phyloP scores from a whole-genome alignment of 1,140 invertebrate genomes.

The Cataglyphis hispanica region DNA sequence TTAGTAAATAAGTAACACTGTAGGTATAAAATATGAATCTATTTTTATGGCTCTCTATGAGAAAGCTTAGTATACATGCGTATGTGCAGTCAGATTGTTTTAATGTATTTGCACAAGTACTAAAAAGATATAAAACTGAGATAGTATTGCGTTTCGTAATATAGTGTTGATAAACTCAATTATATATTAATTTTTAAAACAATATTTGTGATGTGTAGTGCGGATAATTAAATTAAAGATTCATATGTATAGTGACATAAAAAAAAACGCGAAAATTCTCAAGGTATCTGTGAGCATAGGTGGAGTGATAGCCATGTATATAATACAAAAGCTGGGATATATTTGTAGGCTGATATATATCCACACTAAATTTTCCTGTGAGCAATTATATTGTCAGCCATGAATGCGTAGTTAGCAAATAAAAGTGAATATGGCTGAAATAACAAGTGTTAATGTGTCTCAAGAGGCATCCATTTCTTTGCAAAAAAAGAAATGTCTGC shows the following conservation, averaged over 20 bases:
- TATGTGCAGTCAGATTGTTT: slow-evolving; percentile 50
- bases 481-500: slow-evolving; percentile 36
- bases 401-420: slow-evolving; percentile 56
- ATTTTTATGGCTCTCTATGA: slow-evolving; percentile 49
- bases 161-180: slow-evolving; percentile 50
- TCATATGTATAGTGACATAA: slow-evolving; percentile 65
- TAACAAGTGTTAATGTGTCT: slow-evolving; percentile 73
- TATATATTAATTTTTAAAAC: slow-evolving; percentile 66
- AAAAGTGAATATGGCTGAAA: slow-evolving; percentile 66
- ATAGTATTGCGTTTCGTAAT: slow-evolving; percentile 40
- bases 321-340: slow-evolving; percentile 14
- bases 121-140: slow-evolving; percentile 47
- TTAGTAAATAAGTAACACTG: slow-evolving; percentile 61
- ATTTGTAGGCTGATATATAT: slow-evolving; percentile 35
- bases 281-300: slow-evolving; percentile 64
- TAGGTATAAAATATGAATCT: slow-evolving; percentile 54
- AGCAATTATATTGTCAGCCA: slow-evolving; percentile 53
- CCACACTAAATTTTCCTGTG: slow-evolving; percentile 52
- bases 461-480: slow-evolving; percentile 60
- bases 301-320: slow-evolving; percentile 65
- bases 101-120: slow-evolving; percentile 60
- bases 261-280: slow-evolving; percentile 22
- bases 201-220: slow-evolving; percentile 74
- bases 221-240: slow-evolving; percentile 65
- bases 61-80: not conserved